Evolutionary conservation across 2,113 vertebrate genomes (phyloP).

Genomic region (Zapus hudsonius): DNA sequence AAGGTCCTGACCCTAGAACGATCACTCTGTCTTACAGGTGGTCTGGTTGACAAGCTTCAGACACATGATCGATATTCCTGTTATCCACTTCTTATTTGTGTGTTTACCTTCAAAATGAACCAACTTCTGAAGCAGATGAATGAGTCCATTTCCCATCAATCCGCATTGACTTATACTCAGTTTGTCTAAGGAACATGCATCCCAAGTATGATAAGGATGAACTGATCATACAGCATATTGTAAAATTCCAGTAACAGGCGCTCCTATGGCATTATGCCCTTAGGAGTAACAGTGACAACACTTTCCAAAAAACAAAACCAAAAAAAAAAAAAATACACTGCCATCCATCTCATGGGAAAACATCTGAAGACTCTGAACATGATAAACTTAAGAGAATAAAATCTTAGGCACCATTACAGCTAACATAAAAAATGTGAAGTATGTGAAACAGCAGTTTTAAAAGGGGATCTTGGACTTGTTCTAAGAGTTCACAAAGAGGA

Average conservation of each 20-base stretch:
- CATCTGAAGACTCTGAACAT: neutral
- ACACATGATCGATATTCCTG: neutral
- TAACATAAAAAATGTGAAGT: slow-evolving; percentile 12
- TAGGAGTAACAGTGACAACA: slow-evolving; percentile 42
- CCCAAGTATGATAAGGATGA: neutral
- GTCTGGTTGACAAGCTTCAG: neutral
- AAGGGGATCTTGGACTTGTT: neutral
- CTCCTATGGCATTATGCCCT: neutral
- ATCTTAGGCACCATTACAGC: neutral
- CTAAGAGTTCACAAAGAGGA: neutral
- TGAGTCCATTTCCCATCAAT: neutral
- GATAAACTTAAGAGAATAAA: slow-evolving; percentile 54
- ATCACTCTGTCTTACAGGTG: slow-evolving; percentile 21
- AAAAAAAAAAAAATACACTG: slow-evolving; percentile 34
- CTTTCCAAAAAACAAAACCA: neutral
- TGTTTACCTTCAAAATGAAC: neutral
- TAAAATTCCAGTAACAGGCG: slow-evolving; percentile 30
- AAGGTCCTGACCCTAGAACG: too few relatives aligned
- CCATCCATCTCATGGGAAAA: slow-evolving; percentile 6
- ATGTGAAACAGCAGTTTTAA: slow-evolving; percentile 16
- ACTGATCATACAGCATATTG: neutral
- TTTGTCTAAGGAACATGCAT: neutral
- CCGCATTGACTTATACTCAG: neutral
- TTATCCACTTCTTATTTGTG: neutral
- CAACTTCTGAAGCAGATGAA: slow-evolving; percentile 12